A percentile compares a stretch with the other conserved stretches of the same genome.
Conservation (phyloP, 2,113 vertebrate genomes). For the Bos javanicus region DNA sequence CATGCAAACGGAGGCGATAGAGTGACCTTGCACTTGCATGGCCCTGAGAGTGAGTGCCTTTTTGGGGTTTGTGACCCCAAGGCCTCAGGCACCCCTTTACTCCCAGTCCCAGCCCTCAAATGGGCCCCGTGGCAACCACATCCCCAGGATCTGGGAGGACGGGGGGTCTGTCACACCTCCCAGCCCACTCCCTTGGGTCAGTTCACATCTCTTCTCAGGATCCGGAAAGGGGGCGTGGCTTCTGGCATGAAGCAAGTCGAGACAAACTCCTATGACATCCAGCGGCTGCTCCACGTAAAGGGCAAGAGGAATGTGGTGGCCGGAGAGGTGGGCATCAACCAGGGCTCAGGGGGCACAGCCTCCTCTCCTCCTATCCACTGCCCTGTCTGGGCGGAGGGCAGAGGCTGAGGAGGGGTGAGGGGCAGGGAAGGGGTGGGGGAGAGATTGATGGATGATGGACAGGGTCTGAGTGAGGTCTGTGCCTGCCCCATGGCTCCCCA, state of each 20-base stretch:
- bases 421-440: not conserved
- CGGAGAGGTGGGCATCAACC: slow-evolving; percentile 81
- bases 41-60: not conserved
- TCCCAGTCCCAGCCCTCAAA: not conserved
- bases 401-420: not conserved
- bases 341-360: too few species aligned
- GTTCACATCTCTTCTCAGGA: slow-evolving; percentile 74
- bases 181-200: not conserved
- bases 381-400: not conserved
- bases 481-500: slow-evolving; percentile 37
- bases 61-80: not conserved
- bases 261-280: slow-evolving; percentile 85
- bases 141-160: not conserved
- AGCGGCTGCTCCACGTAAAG: slow-evolving; percentile 88
- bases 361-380: not conserved
- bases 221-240: slow-evolving; percentile 87
- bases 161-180: not conserved
- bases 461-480: not conserved
- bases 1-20: not conserved
- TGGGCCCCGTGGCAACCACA: not conserved
- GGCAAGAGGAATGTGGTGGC: slow-evolving; percentile 89
- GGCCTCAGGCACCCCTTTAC: not conserved
- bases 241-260: slow-evolving; percentile 89
- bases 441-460: not conserved
- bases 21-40: not conserved